phyloP scores from a whole-genome alignment of 2,888 invertebrate species.

The Ametastegia equiseti region DNA sequence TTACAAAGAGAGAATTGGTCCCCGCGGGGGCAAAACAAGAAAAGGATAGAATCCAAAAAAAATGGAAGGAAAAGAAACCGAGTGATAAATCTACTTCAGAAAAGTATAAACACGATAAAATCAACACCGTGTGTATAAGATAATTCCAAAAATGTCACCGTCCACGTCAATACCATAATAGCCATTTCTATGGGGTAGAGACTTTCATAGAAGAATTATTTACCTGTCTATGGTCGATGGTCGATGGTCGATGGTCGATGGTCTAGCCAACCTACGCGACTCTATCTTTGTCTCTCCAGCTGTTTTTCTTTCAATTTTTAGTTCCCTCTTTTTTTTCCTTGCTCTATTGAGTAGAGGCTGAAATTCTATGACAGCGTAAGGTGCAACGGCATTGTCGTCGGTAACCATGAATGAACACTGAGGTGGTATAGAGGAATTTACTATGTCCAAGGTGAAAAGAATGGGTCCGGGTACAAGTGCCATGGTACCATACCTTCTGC shows the following conservation, averaged over 20 bases:
- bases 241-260: too few species aligned
- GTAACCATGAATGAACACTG: constrained; percentile 67
- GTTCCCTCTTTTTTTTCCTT: not conserved
- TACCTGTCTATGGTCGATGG: too few species aligned
- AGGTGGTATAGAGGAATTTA: constrained; percentile 39
- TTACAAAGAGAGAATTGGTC: constrained; percentile 2
- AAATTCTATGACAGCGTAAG: constrained; percentile 66
- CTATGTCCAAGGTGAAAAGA: constrained; percentile 55
- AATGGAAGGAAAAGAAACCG: constrained; percentile 49
- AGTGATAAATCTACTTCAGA: constrained; percentile 56
- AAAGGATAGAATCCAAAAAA: constrained; percentile 40
- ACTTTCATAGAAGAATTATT: constrained; percentile 25
- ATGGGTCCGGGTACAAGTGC: constrained; percentile 69
- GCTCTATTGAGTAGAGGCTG: constrained; percentile 46
- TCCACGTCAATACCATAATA: constrained; percentile 37
- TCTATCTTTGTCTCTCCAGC: too few species aligned
- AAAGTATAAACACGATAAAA: constrained; percentile 71
- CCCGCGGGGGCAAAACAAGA: not conserved
- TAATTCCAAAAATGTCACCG: constrained; percentile 59
- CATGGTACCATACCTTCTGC: too few species aligned
- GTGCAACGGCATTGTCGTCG: constrained; percentile 70
- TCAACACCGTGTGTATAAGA: constrained; percentile 65
- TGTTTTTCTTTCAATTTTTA: not conserved
- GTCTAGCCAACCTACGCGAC: constrained; percentile 16
- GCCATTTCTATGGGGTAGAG: constrained; percentile 32